These are phyloP conservation scores for Tyrannus savana DNA, from an alignment of 2,113 vertebrate genomes.

Conservation along the genomic window DNA sequence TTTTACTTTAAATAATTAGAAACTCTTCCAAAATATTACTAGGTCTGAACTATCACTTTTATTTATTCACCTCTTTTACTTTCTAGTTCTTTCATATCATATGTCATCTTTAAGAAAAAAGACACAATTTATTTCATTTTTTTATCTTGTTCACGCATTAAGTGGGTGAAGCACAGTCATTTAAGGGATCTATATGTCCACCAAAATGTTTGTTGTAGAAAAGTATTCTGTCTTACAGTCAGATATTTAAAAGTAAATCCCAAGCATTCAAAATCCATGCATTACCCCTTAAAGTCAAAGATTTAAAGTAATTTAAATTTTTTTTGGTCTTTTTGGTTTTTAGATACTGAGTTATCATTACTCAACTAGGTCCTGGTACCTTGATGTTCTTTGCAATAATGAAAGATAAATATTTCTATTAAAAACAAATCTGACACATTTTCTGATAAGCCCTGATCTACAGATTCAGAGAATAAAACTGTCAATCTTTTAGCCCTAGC, in stretches of 20 bases:
- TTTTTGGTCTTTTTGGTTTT: background rate
- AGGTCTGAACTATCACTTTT: background rate
- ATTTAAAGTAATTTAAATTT: background rate
- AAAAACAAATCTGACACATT: background rate
- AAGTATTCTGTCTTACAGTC: background rate
- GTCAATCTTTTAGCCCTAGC: background rate
- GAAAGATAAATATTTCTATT: background rate
- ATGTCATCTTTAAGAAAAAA: background rate
- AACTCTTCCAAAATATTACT: background rate
- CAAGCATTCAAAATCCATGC: background rate
- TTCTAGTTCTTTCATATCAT: background rate
- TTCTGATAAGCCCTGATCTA: background rate
- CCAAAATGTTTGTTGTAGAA: background rate
- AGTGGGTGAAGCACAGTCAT: rapidly evolving
- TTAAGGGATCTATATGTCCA: background rate
- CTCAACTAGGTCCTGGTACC: background rate
- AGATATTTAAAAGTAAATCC: background rate
- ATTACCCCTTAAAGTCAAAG: rapidly evolving
- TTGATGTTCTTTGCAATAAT: background rate
- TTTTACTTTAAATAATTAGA: background rate
- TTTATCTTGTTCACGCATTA: background rate
- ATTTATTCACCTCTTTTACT: background rate
- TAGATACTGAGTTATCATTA: background rate
- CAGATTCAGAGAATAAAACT: background rate
- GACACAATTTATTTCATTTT: too few species aligned